A percentile compares a stretch with the other conserved stretches of the same genome.
Evolutionary conservation across 1,140 invertebrate genomes (phyloP).

Genomic region (Ganaspis sp.): DNA sequence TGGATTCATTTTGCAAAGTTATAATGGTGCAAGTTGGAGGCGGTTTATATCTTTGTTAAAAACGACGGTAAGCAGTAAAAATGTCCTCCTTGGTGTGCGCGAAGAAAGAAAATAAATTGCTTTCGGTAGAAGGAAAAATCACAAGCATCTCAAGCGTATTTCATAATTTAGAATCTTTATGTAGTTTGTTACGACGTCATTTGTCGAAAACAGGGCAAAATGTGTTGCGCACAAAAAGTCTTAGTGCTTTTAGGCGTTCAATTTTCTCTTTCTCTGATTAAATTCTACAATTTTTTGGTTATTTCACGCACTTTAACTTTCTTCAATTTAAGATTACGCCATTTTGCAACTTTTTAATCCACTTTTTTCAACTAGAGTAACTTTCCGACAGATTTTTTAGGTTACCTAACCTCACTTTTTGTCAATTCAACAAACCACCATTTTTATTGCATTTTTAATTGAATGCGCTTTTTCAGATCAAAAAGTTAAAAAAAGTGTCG

Average conservation of each 20-base stretch:
- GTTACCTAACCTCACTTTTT: too few relatives aligned
- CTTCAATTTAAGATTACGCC: background rate
- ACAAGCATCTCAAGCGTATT: constrained; percentile 15
- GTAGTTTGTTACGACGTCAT: constrained; percentile 33
- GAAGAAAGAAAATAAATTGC: constrained; percentile 32
- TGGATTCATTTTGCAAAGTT: constrained; percentile 47
- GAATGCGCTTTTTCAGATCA: too few relatives aligned
- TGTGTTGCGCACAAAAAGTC: constrained; percentile 28
- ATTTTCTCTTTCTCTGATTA: background rate
- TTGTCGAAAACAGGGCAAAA: constrained; percentile 38
- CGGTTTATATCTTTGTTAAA: constrained; percentile 51
- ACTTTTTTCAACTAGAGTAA: too few relatives aligned
- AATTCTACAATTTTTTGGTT: background rate
- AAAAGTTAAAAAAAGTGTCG: too few relatives aligned
- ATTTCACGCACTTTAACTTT: background rate
- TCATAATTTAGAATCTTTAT: constrained; percentile 37
- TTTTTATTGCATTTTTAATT: too few relatives aligned
- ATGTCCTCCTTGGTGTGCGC: constrained; percentile 41
- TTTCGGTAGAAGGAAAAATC: constrained; percentile 36
- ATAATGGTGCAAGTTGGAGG: constrained; percentile 51
- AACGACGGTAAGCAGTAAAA: constrained; percentile 41
- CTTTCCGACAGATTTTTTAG: too few relatives aligned
- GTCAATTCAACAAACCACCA: too few relatives aligned
- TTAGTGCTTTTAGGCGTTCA: background rate
- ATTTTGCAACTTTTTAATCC: too few relatives aligned